Percentiles rank a stretch among this genome's conserved stretches.
Evolutionary conservation across 2,113 vertebrate genomes (phyloP).

Genomic region (Gulo gulo): DNA sequence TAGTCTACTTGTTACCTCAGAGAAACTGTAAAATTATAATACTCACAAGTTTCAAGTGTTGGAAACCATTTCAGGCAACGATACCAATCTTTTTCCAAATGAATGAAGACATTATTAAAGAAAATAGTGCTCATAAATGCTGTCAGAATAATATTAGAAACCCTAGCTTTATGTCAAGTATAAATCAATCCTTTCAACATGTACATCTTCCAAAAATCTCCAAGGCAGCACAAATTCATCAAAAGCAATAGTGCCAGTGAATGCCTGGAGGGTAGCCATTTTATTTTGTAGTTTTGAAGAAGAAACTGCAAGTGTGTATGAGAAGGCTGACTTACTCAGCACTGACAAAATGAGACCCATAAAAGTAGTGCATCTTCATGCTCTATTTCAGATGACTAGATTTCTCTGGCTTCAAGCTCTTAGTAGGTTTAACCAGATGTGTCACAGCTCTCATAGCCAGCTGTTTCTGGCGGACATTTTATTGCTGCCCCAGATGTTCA

Average conservation of each 20-base stretch:
- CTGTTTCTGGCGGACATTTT: slow-evolving; percentile 41
- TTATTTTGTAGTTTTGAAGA: slow-evolving; percentile 84
- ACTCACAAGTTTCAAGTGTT: slow-evolving; percentile 55
- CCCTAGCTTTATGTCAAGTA: slow-evolving; percentile 82
- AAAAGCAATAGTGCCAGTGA: slow-evolving; percentile 85
- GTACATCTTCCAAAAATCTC: slow-evolving; percentile 84
- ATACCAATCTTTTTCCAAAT: slow-evolving; percentile 60
- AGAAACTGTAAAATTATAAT: slow-evolving; percentile 70
- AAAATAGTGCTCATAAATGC: slow-evolving; percentile 74
- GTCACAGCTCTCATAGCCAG: slow-evolving; percentile 61
- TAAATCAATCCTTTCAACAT: slow-evolving; percentile 86
- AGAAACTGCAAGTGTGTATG: slow-evolving; percentile 80
- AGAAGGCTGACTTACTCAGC: slow-evolving; percentile 75
- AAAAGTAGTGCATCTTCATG: slow-evolving; percentile 74
- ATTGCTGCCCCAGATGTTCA: slow-evolving; percentile 45
- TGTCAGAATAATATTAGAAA: slow-evolving; percentile 76
- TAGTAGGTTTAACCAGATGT: slow-evolving; percentile 68
- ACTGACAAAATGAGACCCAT: slow-evolving; percentile 74
- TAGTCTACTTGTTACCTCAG: background rate
- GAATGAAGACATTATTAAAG: slow-evolving; percentile 75
- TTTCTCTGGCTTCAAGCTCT: slow-evolving; percentile 65
- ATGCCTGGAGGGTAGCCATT: slow-evolving; percentile 85
- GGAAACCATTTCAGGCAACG: slow-evolving; percentile 67
- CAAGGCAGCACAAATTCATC: slow-evolving; percentile 86
- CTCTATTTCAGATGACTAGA: slow-evolving; percentile 82